A percentile compares a stretch with the other conserved stretches of the same genome.
Evolutionary conservation across 2,113 vertebrate genomes (phyloP).

Genomic region (Mesitornis unicolor): DNA sequence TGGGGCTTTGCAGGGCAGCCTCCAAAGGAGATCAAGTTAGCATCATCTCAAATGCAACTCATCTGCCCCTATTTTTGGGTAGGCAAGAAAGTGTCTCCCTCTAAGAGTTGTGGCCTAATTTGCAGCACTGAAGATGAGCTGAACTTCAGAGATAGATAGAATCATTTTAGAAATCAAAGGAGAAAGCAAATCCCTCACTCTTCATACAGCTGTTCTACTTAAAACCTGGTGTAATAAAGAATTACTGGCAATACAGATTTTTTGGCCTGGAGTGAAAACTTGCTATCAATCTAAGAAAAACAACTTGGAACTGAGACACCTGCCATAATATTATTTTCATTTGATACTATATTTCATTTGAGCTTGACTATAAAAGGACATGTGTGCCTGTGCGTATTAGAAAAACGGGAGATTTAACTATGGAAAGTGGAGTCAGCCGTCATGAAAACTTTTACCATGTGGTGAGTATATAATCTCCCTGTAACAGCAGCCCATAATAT

Average conservation of each 20-base stretch:
- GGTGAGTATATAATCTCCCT: constrained; percentile 9
- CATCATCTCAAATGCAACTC: background rate
- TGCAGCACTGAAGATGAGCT: background rate
- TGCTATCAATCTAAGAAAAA: constrained; percentile 28
- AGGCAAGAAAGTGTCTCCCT: background rate
- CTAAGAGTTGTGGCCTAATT: background rate
- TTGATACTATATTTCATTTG: constrained; percentile 9
- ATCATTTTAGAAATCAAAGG: background rate
- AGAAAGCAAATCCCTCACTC: background rate
- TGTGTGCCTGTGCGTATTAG: background rate
- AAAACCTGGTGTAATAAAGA: background rate
- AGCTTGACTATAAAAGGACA: background rate
- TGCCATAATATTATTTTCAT: constrained; percentile 39
- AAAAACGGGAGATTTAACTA: background rate
- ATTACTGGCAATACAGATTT: background rate
- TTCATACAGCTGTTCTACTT: background rate
- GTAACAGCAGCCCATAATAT: constrained; percentile 19
- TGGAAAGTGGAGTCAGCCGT: constrained; percentile 7
- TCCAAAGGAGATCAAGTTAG: background rate
- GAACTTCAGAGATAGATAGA: background rate
- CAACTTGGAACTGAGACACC: constrained; percentile 6
- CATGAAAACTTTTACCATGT: constrained; percentile 45
- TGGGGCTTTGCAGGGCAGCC: background rate
- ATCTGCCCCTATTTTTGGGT: background rate
- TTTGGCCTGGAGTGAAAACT: background rate